These are phyloP conservation scores for Scalopus aquaticus DNA, from an alignment of 2,113 vertebrate genomes.

Conservation along the genomic window DNA sequence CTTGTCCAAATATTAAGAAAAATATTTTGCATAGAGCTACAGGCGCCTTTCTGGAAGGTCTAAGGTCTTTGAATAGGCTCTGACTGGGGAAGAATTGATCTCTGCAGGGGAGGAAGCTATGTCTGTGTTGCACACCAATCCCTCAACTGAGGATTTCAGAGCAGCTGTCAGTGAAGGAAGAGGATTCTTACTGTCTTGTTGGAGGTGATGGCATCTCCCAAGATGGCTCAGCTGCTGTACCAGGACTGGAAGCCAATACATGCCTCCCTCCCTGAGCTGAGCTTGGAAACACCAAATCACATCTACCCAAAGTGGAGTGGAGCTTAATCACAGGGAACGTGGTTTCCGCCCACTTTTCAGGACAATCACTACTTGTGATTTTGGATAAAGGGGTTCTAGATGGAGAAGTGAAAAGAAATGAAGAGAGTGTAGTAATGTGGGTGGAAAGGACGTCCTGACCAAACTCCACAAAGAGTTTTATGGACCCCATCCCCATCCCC, in stretches of 20 bases:
- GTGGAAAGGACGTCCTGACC: too few species aligned
- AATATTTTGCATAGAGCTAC: slow-evolving; percentile 26
- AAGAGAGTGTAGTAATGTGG: neutral
- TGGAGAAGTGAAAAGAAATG: neutral
- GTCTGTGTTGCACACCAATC: neutral
- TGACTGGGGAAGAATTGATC: neutral
- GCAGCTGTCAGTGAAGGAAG: neutral
- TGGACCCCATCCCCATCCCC: too few species aligned
- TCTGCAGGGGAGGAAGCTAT: neutral
- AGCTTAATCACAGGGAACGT: neutral
- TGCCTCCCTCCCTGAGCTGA: neutral
- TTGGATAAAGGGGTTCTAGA: neutral
- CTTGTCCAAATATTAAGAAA: slow-evolving; percentile 50
- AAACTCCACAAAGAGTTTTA: too few species aligned
- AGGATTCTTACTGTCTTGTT: neutral
- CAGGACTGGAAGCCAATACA: neutral
- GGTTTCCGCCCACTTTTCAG: neutral
- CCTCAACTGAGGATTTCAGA: neutral
- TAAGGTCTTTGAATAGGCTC: neutral
- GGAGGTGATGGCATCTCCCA: neutral
- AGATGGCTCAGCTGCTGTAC: neutral
- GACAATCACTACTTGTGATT: neutral
- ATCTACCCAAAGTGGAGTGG: neutral
- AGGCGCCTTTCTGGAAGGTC: slow-evolving; percentile 1
- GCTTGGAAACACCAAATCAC: neutral